Percentiles rank a stretch among this genome's conserved stretches.
Evolutionary conservation across 2,113 vertebrate species (phyloP).

Genomic region (Erinaceus europaeus): DNA sequence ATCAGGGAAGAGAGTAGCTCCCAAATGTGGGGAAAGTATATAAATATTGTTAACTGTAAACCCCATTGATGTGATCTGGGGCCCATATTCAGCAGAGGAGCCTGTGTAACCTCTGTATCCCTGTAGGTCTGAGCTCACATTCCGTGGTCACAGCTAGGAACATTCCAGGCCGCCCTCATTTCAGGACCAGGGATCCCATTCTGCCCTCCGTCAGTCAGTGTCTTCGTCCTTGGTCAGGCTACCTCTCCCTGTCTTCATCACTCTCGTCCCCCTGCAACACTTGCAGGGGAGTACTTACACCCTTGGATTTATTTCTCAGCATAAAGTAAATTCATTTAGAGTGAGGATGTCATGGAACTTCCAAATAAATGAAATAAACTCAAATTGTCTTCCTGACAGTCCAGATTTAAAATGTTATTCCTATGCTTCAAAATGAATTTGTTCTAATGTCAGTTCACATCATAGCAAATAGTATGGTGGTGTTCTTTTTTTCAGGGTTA

Average conservation of each 20-base stretch:
- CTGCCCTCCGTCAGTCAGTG: rapidly evolving
- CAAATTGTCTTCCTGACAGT: neutral
- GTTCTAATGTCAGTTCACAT: neutral
- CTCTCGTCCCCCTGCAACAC: neutral
- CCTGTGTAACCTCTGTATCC: too few species aligned
- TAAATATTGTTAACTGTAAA: too few species aligned
- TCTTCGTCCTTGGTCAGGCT: neutral
- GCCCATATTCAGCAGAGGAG: too few species aligned
- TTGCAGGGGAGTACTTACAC: neutral
- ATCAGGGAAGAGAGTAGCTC: too few species aligned
- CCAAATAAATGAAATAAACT: constrained; percentile 15
- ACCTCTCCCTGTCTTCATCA: neutral
- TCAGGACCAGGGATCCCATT: too few species aligned
- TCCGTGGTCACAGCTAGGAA: too few species aligned
- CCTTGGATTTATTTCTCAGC: constrained; percentile 1
- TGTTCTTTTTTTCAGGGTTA: neutral
- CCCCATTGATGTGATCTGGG: too few species aligned
- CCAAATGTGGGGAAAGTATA: too few species aligned
- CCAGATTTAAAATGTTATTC: constrained; percentile 16
- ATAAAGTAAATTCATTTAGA: constrained; percentile 10
- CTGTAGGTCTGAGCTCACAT: too few species aligned
- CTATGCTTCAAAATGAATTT: neutral
- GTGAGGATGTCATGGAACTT: neutral
- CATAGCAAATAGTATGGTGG: neutral
- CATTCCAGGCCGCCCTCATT: neutral